A percentile compares a stretch with the other conserved stretches of the same genome.
Evolutionary conservation across 2,113 vertebrate genomes (phyloP).

Genomic region (Dendropsophus ebraccatus): DNA sequence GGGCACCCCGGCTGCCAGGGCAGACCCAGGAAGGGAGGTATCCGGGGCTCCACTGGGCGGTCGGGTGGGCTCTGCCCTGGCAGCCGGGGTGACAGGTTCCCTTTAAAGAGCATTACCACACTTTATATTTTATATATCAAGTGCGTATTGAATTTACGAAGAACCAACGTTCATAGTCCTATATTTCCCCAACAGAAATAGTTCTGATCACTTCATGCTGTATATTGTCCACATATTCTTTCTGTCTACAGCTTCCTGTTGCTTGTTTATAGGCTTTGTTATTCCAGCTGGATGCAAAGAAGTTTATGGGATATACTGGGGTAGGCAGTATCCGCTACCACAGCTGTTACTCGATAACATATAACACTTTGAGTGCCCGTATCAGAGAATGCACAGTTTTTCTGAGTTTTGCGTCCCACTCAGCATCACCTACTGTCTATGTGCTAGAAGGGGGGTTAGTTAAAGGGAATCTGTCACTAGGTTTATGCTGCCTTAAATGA

Average conservation of each 20-base stretch:
- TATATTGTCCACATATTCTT: neutral
- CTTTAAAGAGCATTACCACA: too few species aligned
- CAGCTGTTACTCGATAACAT: neutral
- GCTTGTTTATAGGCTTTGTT: conserved; percentile 39
- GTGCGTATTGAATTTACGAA: too few species aligned
- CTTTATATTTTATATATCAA: neutral
- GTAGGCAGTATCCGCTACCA: neutral
- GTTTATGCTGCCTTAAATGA: too few species aligned
- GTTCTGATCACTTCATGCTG: neutral
- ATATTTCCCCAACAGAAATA: neutral
- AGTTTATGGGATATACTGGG: neutral
- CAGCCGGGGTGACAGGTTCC: too few species aligned
- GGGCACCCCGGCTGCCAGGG: too few species aligned
- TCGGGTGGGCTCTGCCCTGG: too few species aligned
- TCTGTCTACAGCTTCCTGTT: neutral
- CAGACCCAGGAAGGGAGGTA: too few species aligned
- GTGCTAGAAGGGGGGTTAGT: too few species aligned
- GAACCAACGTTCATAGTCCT: too few species aligned
- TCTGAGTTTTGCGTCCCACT: neutral
- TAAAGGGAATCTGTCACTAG: too few species aligned
- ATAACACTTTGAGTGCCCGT: neutral
- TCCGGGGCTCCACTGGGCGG: too few species aligned
- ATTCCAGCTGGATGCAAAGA: conserved; percentile 29
- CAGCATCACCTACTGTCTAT: too few species aligned
- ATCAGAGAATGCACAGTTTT: neutral